Evolutionary conservation across 2,888 invertebrate genomes (phyloP), one percentile per base, ranked within the genome.

Genomic region (Papilio gigon): DNA sequence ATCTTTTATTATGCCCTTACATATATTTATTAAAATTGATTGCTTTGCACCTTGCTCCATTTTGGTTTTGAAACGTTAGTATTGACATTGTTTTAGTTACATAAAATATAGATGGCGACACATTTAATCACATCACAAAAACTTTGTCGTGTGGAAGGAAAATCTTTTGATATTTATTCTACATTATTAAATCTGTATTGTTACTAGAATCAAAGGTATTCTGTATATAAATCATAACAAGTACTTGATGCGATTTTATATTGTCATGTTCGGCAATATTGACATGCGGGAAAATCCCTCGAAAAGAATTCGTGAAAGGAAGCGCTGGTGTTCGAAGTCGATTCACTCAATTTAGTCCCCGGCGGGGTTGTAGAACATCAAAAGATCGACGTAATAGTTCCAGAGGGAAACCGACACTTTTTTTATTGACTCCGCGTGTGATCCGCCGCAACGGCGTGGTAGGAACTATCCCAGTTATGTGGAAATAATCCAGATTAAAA

Each of bases 351-450:
- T 73, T 71, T 68, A 67, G 59, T 78, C 85, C 81, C 58, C 82
- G 75, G 69, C 80, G 83, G 85, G 78, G 80, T 82, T 80, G 82
- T 81, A 81, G 81, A 84, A 85, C 85, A 84, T 88, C 86, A 86
- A 87, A 86, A 80, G 84, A 83, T 76, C 74, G 73, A 73, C 76
- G 78, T 81, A 81, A 82, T 79, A 77, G 78, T 79, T 77, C 70
- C 73, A 76, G 76, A 83, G 81, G 81, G 83, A 83, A 82, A 81
- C 82, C 83, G 75, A 81, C 78, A 78, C 76, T 81, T 84, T 81
- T 84, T 83, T 83, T 87, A 86, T 87, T 83, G 84, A 81, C 80
- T 80, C 76, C 73, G 78, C 81, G 84, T 84, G 83, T 40, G 53
- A 66, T 59, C 50, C 27, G 11, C 1, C 17, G 30, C 8, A 27